Conservation (phyloP, 2,797 vertebrate species). For the Oryzias dopingdopingensis region DNA sequence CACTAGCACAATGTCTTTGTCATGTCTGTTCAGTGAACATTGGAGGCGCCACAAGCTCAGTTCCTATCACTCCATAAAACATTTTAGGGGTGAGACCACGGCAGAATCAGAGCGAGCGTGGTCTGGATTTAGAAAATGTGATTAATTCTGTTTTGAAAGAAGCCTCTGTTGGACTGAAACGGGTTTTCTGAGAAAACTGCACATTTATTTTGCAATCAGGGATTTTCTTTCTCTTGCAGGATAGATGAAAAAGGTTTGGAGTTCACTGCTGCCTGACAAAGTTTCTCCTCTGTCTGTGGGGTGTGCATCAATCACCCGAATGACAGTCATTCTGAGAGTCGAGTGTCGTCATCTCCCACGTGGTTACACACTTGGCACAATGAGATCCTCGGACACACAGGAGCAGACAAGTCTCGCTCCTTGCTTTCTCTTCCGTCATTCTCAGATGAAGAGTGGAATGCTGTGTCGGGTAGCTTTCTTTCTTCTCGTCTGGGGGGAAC, state of each 20-base stretch:
- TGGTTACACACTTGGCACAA: conserved; percentile 62
- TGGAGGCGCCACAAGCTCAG: conserved; percentile 50
- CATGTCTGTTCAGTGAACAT: conserved; percentile 61
- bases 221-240: conserved; percentile 41
- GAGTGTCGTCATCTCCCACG: conserved; percentile 67
- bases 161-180: conserved; percentile 58
- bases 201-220: conserved; percentile 58
- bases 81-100: conserved; percentile 60
- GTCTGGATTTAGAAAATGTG: conserved; percentile 57
- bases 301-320: conserved; percentile 60
- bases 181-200: conserved; percentile 53
- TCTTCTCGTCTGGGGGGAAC: conserved; percentile 77
- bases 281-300: conserved; percentile 58
- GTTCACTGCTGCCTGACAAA: conserved; percentile 65
- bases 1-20: conserved; percentile 59
- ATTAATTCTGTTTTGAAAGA: conserved; percentile 59
- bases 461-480: conserved; percentile 77
- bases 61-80: conserved; percentile 70
- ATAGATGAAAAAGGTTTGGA: conserved; percentile 59
- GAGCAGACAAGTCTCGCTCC: conserved; percentile 57
- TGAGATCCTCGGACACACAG: conserved; percentile 68
- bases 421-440: conserved; percentile 70
- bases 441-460: conserved; percentile 72
- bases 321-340: conserved; percentile 61
- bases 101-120: conserved; percentile 46